Evolutionary conservation across 1,140 invertebrate genomes (phyloP).

Genomic region (Drosophila guanche): DNA sequence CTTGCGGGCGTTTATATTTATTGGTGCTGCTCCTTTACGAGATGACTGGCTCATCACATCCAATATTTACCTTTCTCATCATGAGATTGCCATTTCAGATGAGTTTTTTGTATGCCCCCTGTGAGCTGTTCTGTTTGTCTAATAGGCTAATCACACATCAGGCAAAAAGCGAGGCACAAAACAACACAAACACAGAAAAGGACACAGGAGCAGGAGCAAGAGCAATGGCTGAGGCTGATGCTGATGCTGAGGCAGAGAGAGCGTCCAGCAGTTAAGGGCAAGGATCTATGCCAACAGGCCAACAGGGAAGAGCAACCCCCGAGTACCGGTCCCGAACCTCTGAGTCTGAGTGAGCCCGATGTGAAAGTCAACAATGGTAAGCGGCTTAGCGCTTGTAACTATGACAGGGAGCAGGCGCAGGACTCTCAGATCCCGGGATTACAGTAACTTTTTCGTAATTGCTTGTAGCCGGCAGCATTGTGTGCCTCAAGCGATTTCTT

Average conservation of each 20-base stretch:
- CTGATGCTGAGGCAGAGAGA: background rate
- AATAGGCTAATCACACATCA: constrained; percentile 81
- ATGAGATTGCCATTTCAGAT: constrained; percentile 48
- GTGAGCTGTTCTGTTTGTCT: constrained; percentile 60
- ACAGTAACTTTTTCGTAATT: constrained; percentile 80
- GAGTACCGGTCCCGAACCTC: background rate
- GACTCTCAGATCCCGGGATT: constrained; percentile 52
- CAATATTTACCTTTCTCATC: constrained; percentile 81
- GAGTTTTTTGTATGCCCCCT: constrained; percentile 20
- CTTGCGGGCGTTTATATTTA: constrained; percentile 61
- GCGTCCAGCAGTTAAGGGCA: constrained; percentile 19
- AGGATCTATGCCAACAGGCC: constrained; percentile 10
- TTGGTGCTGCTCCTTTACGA: constrained; percentile 42
- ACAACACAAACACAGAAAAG: constrained; percentile 51
- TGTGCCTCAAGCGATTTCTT: constrained; percentile 61
- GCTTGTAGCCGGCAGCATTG: constrained; percentile 59
- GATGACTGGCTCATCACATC: constrained; percentile 53
- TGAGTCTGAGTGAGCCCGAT: constrained; percentile 54
- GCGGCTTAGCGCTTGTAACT: constrained; percentile 77
- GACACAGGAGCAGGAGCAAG: too few species aligned
- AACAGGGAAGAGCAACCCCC: constrained; percentile 55
- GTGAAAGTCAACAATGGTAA: constrained; percentile 80
- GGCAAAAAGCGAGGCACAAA: constrained; percentile 64
- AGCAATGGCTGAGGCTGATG: too few species aligned
- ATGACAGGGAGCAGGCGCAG: constrained; percentile 65